Evolutionary conservation across 2,113 vertebrate genomes (phyloP).

Genomic region (Opisthocomus hoazin): DNA sequence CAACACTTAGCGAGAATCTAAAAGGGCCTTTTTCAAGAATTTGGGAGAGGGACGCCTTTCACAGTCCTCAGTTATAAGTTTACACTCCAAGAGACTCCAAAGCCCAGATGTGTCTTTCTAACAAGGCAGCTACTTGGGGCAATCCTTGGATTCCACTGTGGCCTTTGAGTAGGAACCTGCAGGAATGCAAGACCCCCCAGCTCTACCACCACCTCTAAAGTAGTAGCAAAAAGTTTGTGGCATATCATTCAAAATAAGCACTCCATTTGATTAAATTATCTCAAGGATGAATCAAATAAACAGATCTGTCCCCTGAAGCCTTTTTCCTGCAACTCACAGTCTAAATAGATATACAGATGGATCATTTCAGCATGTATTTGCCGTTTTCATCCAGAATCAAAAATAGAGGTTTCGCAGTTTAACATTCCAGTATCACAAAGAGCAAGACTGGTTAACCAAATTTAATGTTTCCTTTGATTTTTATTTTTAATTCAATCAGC

Average conservation of each 20-base stretch:
- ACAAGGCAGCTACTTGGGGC: neutral
- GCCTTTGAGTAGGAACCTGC: neutral
- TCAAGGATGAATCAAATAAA: neutral
- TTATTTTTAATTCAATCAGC: neutral
- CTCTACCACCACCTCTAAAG: neutral
- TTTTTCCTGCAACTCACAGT: neutral
- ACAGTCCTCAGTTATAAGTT: neutral
- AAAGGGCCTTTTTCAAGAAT: neutral
- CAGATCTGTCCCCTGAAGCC: neutral
- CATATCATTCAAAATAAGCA: neutral
- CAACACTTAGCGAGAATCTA: neutral
- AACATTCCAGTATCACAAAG: neutral
- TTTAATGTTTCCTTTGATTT: neutral
- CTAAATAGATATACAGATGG: neutral
- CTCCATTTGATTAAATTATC: neutral
- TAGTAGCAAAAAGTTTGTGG: neutral
- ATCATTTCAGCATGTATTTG: neutral
- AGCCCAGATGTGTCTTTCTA: neutral
- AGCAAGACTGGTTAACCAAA: neutral
- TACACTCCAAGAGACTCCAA: neutral
- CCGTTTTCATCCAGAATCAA: neutral
- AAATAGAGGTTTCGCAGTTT: neutral
- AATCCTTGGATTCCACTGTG: too few species aligned
- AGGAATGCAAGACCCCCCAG: neutral
- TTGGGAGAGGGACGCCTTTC: neutral